Percentiles rank a stretch among this genome's conserved stretches.
phyloP scores from a whole-genome alignment of 2,888 invertebrate genomes.

The Macaria notata region DNA sequence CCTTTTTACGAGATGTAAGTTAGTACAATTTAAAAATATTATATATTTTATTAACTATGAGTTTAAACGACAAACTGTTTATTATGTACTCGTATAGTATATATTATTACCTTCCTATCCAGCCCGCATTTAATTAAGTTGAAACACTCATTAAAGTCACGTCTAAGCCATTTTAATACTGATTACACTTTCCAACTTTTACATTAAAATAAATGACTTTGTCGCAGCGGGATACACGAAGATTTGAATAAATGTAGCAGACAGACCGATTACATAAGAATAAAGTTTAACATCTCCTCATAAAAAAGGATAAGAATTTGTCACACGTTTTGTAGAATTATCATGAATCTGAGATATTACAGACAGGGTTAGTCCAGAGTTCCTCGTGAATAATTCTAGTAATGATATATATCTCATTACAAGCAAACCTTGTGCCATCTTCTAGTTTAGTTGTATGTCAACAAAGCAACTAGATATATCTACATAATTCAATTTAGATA shows the following conservation, averaged over 20 bases:
- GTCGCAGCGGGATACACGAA: slow-evolving; percentile 8
- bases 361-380: neutral
- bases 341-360: neutral
- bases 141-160: too few species aligned
- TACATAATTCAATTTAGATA: slow-evolving; percentile 57
- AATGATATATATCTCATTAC: too few species aligned
- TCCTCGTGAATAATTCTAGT: neutral
- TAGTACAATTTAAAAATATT: too few species aligned
- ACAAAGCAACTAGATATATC: slow-evolving; percentile 71
- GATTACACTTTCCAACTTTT: slow-evolving; percentile 15
- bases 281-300: slow-evolving; percentile 12
- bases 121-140: too few species aligned
- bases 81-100: too few species aligned
- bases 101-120: too few species aligned
- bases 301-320: slow-evolving; percentile 4
- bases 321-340: slow-evolving; percentile 7
- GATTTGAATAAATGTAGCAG: slow-evolving; percentile 15
- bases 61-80: too few species aligned
- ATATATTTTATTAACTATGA: too few species aligned
- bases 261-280: slow-evolving; percentile 14
- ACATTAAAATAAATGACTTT: slow-evolving; percentile 13
- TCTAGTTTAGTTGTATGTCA: slow-evolving; percentile 39
- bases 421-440: slow-evolving; percentile 47
- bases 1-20: too few species aligned
- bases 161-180: slow-evolving; percentile 5